A percentile compares a stretch with the other conserved stretches of the same genome.
Conservation (phyloP, 2,888 invertebrate species). For the Agonopterix alstromeriana region DNA sequence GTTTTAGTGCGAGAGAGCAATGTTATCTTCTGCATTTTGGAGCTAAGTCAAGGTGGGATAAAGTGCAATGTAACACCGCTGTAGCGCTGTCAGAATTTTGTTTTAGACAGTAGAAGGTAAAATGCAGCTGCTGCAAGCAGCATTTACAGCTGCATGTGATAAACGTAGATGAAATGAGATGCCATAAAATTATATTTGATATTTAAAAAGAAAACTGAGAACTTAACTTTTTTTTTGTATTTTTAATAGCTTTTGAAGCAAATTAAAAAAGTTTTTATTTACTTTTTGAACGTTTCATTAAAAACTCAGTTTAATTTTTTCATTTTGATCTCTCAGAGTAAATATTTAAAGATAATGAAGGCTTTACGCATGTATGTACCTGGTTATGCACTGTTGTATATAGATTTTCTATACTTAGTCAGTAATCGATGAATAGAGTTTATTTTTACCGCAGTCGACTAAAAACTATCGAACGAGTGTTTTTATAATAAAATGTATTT, state of each 20-base stretch:
- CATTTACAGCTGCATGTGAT: not conserved
- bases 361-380: not conserved
- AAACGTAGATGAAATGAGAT: not conserved
- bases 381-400: conserved; percentile 50
- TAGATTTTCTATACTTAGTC: conserved; percentile 44
- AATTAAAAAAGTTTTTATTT: too few relatives aligned
- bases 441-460: conserved; percentile 71
- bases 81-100: not conserved
- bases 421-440: conserved; percentile 45
- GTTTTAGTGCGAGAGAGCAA: not conserved
- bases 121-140: not conserved
- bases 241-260: not conserved
- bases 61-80: conserved; percentile 17
- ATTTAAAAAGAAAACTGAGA: not conserved
- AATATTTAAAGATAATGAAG: not conserved
- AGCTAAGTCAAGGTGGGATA: conserved; percentile 17
- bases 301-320: not conserved
- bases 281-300: too few relatives aligned
- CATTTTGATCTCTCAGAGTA: not conserved
- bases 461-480: conserved; percentile 53
- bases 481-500: conserved; percentile 62
- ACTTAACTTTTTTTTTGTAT: not conserved
- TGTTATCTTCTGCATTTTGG: conserved; percentile 12
- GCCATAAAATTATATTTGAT: not conserved
- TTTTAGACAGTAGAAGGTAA: not conserved